Evolutionary conservation across 2,888 invertebrate species (phyloP), one percentile per base, ranked within the genome.

Genomic region (Isotomurus palustris): DNA sequence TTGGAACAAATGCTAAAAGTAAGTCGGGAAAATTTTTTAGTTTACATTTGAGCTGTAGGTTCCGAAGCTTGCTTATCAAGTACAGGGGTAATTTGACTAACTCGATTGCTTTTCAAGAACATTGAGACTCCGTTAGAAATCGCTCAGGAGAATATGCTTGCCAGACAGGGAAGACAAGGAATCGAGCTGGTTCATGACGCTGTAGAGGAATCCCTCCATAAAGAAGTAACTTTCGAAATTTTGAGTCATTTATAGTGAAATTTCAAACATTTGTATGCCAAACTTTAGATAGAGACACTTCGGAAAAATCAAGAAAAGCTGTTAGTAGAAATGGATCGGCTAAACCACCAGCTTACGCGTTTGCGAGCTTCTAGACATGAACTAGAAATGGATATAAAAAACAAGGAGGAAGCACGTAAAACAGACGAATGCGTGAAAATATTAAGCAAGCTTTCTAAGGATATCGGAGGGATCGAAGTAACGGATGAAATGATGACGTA

Each of bases 131-230:
- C 94, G 0, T 76, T 94, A 66, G 91, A 93, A 72, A 88, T 94
- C 67, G 88, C 90, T 28, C 92, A 94, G 77, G 94, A 95, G 76
- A 94, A 94, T 74, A 81, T 95, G 43, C 93, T 93, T 76, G 87
- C 91, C 73, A 80, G 94, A 56, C 93, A 94, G 80, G 88, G 88
- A 72, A 80, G 93, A 60, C 86, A 88, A 76, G 86, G 88, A 51
- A 81, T 90, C 70, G 94, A 95, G 75, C 82, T 93, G 72, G 92
- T 93, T 2, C 92, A 93, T 73, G 95, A 95, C 73, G 81, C 85
- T 45, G 88, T 90, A 29, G 94, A 95, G 75, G 89, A 88, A 74
- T 84, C 86, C 14, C 78, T 95, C 41, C 79, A 94, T 25, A 82
- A 81, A 74, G 95, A 95, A 78, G 85, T 91, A 40, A 53, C 12